Conservation (phyloP, 2,113 vertebrate genomes). For the Lucifuga dentata region DNA sequence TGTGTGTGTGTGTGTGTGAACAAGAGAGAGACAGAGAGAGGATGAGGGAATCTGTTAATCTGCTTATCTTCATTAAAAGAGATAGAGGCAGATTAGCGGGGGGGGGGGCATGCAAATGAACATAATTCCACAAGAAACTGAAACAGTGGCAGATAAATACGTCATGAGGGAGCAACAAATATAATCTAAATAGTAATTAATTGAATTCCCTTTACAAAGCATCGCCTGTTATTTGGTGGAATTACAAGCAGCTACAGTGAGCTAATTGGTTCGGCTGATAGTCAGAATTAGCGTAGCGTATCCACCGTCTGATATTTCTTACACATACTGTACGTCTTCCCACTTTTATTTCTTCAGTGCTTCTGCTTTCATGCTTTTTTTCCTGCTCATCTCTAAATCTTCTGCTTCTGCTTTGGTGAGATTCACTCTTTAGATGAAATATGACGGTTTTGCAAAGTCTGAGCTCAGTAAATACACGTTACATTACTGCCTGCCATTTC, state of each 20-base stretch:
- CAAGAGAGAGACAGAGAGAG: neutral
- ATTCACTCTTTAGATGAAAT: no score
- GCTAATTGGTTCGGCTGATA: slow-evolving; percentile 62
- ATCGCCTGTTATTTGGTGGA: slow-evolving; percentile 64
- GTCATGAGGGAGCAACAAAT: slow-evolving; percentile 78
- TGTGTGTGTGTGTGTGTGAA: neutral
- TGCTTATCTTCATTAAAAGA: slow-evolving; percentile 80
- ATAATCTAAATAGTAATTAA: slow-evolving; percentile 80
- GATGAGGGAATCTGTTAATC: slow-evolving; percentile 65
- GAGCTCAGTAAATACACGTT: no score
- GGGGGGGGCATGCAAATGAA: slow-evolving; percentile 76
- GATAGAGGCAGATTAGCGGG: slow-evolving; percentile 76
- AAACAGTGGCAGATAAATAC: slow-evolving; percentile 76
- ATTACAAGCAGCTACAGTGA: slow-evolving; percentile 57
- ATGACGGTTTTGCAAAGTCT: no score
- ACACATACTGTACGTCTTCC: neutral
- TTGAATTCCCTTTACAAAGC: slow-evolving; percentile 71
- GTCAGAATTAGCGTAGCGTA: slow-evolving; percentile 43
- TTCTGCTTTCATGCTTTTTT: neutral
- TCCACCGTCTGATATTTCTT: slow-evolving; percentile 7
- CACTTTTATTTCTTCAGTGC: neutral
- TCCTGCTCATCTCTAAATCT: no score
- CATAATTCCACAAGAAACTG: slow-evolving; percentile 76
- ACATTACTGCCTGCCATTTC: no score
- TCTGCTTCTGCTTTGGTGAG: neutral